A percentile compares a stretch with the other conserved stretches of the same genome.
Conservation (phyloP, 2,888 invertebrate genomes). For the Drosophila lacicola region DNA sequence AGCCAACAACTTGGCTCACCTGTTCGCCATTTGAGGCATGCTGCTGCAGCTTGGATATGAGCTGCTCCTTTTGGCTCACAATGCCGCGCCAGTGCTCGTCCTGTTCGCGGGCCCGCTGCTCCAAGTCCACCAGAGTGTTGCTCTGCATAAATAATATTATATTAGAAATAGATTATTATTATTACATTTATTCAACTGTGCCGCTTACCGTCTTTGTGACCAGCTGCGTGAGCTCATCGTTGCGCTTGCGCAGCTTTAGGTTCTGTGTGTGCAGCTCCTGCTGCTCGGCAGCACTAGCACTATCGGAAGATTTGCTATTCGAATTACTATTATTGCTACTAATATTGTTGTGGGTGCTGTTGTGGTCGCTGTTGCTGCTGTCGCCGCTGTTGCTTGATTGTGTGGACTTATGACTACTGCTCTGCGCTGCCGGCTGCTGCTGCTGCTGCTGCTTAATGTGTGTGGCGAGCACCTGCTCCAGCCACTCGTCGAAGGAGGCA, state of each 20-base stretch:
- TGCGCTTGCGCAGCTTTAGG: conserved; percentile 88
- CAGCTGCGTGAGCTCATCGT: conserved; percentile 90
- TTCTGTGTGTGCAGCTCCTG: conserved; percentile 87
- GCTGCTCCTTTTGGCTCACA: conserved; percentile 83
- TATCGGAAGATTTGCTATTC: conserved; percentile 69
- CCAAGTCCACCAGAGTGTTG: conserved; percentile 83
- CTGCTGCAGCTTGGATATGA: conserved; percentile 83
- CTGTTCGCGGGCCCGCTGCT: conserved; percentile 83
- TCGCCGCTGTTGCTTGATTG: conserved; percentile 78
- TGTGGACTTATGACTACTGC: conserved; percentile 82
- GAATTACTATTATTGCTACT: conserved; percentile 82
- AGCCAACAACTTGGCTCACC: conserved; percentile 51
- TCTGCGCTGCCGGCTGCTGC: conserved; percentile 46
- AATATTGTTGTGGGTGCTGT: conserved; percentile 74
- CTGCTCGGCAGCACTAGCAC: conserved; percentile 63
- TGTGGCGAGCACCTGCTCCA: conserved; percentile 83
- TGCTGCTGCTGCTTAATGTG: conserved; percentile 79
- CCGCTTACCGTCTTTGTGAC: conserved; percentile 91
- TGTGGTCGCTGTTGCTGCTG: conserved; percentile 63
- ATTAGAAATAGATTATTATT: neutral
- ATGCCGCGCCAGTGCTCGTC: conserved; percentile 84
- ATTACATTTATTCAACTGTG: neutral
- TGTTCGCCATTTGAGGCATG: conserved; percentile 83
- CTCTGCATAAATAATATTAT: conserved; percentile 65
- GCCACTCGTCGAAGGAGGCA: conserved; percentile 83